Evolutionary conservation across 2,888 invertebrate species (phyloP).

Genomic region (Leptopilina myrica): DNA sequence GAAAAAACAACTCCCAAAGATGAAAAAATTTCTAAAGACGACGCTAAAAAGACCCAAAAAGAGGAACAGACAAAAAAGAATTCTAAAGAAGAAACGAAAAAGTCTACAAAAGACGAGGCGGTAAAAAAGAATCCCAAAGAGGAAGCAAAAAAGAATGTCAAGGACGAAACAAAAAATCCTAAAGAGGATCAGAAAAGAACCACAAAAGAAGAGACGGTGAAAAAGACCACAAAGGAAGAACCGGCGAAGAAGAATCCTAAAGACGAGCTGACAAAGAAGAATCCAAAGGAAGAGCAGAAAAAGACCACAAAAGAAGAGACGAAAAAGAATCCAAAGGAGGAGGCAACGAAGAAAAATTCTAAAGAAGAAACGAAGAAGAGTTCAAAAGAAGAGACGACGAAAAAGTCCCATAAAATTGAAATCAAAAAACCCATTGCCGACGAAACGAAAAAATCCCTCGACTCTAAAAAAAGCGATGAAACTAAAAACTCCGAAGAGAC

Average conservation of each 20-base stretch:
- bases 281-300: conserved; percentile 7
- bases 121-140: conserved; percentile 47
- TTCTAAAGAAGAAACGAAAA: background rate
- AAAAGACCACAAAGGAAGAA: conserved; percentile 44
- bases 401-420: conserved; percentile 19
- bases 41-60: conserved; percentile 52
- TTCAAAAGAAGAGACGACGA: conserved; percentile 43
- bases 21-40: background rate
- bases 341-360: conserved; percentile 38
- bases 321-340: conserved; percentile 46
- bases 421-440: no score
- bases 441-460: no score
- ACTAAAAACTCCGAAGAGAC: conserved; percentile 19
- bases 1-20: conserved; percentile 34
- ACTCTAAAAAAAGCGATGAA: background rate
- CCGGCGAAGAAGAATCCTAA: conserved; percentile 39
- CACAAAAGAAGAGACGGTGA: conserved; percentile 16
- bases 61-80: background rate
- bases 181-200: conserved; percentile 33
- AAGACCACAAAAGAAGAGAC: conserved; percentile 31
- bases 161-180: background rate
- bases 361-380: background rate
- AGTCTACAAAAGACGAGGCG: background rate
- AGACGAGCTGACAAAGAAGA: background rate
- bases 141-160: conserved; percentile 35